Conservation (phyloP, 1,140 invertebrate genomes). For the Propsilocerus akamusi region DNA sequence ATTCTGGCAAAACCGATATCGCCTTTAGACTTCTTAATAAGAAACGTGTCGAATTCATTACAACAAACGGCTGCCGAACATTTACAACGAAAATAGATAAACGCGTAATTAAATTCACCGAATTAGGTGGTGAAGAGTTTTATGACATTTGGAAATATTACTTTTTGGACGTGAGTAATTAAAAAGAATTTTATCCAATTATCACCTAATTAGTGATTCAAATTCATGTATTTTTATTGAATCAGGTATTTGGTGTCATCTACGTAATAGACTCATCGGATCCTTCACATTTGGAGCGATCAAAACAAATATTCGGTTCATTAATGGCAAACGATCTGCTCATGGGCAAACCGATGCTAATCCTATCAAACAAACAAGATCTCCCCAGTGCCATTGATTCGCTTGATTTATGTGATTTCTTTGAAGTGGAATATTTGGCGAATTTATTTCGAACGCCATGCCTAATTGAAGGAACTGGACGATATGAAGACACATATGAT, state of each 20-base stretch:
- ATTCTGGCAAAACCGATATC: not conserved
- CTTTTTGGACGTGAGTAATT: not conserved
- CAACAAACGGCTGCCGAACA: not conserved
- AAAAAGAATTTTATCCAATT: too few species aligned
- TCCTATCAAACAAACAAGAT: not conserved
- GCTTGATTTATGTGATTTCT: not conserved
- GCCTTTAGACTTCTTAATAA: not conserved
- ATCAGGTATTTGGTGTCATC: not conserved
- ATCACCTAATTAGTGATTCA: too few species aligned
- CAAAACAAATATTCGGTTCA: not conserved
- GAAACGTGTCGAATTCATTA: not conserved
- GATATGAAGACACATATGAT: not conserved
- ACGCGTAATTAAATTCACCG: not conserved
- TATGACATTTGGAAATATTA: conserved; percentile 1
- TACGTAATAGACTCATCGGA: not conserved
- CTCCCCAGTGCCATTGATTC: not conserved
- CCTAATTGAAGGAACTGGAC: not conserved
- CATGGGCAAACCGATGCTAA: not conserved
- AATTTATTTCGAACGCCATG: not conserved
- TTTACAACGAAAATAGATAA: not conserved
- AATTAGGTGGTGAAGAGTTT: not conserved
- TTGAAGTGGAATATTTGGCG: not conserved
- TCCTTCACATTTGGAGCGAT: not conserved
- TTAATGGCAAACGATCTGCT: not conserved
- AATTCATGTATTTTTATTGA: too few species aligned